Evolutionary conservation across 2,888 invertebrate species (phyloP), one percentile per base, ranked within the genome.

Genomic region (Drosophila ustulata): DNA sequence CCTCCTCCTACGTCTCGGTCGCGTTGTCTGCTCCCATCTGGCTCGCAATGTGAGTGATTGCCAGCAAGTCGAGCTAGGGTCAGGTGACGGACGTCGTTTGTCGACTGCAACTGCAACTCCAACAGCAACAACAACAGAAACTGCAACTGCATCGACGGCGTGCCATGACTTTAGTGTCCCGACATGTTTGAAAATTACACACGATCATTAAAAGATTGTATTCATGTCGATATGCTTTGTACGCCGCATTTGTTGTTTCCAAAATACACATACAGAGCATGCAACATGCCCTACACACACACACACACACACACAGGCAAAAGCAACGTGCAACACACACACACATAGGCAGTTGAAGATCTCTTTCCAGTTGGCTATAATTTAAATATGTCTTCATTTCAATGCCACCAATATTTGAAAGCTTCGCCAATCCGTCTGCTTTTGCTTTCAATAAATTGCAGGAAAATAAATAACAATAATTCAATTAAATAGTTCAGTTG

Each of bases 131-230:
- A 18, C 18, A 18, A 18, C 18, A 18, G 18, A 18, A 7, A 70
- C 74, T 13, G 50, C 43, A 9, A 67, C 82, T 57, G 45, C 64
- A 51, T 57, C 62, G 53, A 41, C 53, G 63, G 59, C 65, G 57
- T 75, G 80, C 58, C 75, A 65, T 75, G 80, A 80, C 71, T 76
- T 55, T 55, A 63, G 53, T 47, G 78, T 72, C 67, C 65, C 75
- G 86, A 80, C 73, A 86, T 83, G 80, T 77, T 89, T 83, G 75
- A 76, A 90, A 90, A 90, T 90, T 90, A 90, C 90, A 88, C 90
- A 89, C 90, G 89, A 89, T 90, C 89, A 90, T 89, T 90, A 88
- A 90, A 89, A 90, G 88, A 89, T 89, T 89, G 85, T 80, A 82
- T 89, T 78, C 85, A 89, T 90, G 88, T 79, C 74, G 88, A 84